Evolutionary conservation across 2,113 vertebrate genomes (phyloP), one percentile per base, ranked within the genome.

Genomic region (Notothenia rossii): DNA sequence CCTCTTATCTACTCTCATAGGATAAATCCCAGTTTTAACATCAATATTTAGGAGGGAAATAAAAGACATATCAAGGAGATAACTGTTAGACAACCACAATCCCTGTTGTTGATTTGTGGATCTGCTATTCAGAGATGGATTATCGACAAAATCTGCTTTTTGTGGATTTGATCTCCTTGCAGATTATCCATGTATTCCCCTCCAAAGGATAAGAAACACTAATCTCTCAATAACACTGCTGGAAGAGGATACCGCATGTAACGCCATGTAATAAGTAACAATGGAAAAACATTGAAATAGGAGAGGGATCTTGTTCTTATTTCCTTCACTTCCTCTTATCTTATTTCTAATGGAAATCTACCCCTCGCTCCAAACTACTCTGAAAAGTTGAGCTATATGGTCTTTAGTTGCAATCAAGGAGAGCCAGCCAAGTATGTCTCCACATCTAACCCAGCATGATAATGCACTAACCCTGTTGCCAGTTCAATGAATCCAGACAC

Each of bases 401-500:
- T 91, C 68, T 86, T 91, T 85, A 84, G 82, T 72, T 86, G 88
- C 86, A 90, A 90, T 92, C 81, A 91, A 81, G 83, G 50, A 87
- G 89, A 92, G 75, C 66, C 85, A 89, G 84, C 85, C 83, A 85
- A 93, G 88, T 90, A 89, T 91, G 91, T 91, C 86, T 90, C 85
- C 86, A 85, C 81, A 85, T 94, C 88, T 82, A 90, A 89, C 87
- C 86, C 92, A 90, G 91, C 92, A 92, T 92, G 89, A 92, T 90
- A 90, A 92, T 92, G 91, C 86, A 90, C 86, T 85, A 91, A 90
- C 87, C 82, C 88, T 67, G 81, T 89, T 93, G 91, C 87, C 93
- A 91, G 88, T 86, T 94, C 92, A 93, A 89, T 94, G 90, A 91
- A 92, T 91, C 88, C 92, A 90, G 87, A 91, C 88, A 88, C 85